phyloP scores from a whole-genome alignment of 35 echinoderm and acorn worm species.

The Ophioderma brevispina region DNA sequence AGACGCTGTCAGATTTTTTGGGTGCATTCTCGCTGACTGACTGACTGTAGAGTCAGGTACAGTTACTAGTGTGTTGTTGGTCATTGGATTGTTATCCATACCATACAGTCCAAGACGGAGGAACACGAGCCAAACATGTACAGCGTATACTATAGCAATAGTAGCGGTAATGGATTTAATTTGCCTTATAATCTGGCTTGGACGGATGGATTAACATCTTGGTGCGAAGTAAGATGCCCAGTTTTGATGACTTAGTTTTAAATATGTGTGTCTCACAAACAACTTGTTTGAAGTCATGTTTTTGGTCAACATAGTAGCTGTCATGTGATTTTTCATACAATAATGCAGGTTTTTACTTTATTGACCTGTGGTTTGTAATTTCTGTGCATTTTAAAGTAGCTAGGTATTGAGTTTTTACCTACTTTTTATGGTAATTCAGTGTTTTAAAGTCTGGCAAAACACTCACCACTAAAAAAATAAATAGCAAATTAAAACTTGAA shows the following conservation, averaged over 20 bases:
- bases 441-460: too few species aligned
- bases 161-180: constrained; percentile 1
- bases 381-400: too few species aligned
- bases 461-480: too few species aligned
- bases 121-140: not conserved
- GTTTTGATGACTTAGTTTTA: not conserved
- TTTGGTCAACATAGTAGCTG: too few species aligned
- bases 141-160: not conserved
- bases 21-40: not conserved
- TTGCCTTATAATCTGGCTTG: not conserved
- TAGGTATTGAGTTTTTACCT: too few species aligned
- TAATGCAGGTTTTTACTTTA: too few species aligned
- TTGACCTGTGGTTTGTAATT: too few species aligned
- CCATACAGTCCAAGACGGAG: not conserved
- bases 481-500: too few species aligned
- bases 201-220: constrained; percentile 2
- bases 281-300: too few species aligned
- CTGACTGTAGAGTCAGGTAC: not conserved
- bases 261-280: too few species aligned
- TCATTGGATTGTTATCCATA: not conserved
- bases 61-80: not conserved
- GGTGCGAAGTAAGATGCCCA: not conserved
- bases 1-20: not conserved
- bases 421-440: too few species aligned
- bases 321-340: too few species aligned